Evolutionary conservation across 1,140 invertebrate species (phyloP).

Genomic region (Cydia splendana): DNA sequence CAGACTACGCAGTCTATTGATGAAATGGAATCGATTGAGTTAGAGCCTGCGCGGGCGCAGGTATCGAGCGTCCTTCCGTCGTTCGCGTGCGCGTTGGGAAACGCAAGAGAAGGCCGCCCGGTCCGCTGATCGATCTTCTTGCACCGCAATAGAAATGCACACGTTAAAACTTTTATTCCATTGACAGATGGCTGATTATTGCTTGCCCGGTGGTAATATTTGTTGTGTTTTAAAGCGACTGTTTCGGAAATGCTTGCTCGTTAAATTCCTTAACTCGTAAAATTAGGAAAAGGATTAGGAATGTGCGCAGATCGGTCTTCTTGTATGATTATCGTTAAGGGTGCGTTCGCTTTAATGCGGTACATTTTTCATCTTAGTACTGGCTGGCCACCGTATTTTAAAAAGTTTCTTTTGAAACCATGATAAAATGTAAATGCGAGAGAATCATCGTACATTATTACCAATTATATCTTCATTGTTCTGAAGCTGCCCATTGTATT

Average conservation of each 20-base stretch:
- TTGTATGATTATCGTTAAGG: background rate
- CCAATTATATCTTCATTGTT: too few relatives aligned
- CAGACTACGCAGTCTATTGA: background rate
- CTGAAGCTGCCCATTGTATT: too few relatives aligned
- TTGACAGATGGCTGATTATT: background rate
- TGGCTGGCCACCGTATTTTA: too few relatives aligned
- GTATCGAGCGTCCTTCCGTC: conserved; percentile 32
- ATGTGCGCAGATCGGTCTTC: background rate
- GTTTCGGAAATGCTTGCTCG: conserved; percentile 10
- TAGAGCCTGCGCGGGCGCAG: background rate
- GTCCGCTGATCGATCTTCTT: conserved; percentile 46
- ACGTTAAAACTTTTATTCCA: conserved; percentile 27
- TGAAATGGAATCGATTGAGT: conserved; percentile 14
- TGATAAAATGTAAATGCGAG: too few relatives aligned
- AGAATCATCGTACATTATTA: too few relatives aligned
- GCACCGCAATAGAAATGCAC: conserved; percentile 31
- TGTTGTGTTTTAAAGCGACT: background rate
- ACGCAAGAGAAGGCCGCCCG: conserved; percentile 53
- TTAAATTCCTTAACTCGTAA: background rate
- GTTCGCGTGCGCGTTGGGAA: conserved; percentile 45
- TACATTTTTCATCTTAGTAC: too few relatives aligned
- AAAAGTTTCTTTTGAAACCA: too few relatives aligned
- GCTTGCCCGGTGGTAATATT: background rate
- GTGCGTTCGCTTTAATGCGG: too few relatives aligned
- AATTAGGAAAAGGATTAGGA: background rate